A percentile compares a stretch with the other conserved stretches of the same genome.
These are phyloP conservation scores for Phaenicophaeus curvirostris DNA, from an alignment of 2,797 vertebrate genomes.

Conservation along the genomic window DNA sequence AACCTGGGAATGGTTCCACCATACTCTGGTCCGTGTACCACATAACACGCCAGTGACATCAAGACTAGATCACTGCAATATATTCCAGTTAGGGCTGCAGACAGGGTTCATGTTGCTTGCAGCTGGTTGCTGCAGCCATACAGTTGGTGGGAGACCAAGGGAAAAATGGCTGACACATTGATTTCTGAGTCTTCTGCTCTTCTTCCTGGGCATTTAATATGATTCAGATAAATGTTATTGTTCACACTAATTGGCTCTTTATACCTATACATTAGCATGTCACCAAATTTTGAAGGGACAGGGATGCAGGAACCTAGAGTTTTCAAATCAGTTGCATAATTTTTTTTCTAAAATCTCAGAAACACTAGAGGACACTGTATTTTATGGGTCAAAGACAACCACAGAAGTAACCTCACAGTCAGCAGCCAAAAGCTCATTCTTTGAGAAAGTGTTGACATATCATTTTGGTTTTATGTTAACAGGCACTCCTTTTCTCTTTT, in stretches of 20 bases:
- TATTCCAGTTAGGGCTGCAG: background rate
- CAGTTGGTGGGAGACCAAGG: background rate
- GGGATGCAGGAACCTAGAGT: background rate
- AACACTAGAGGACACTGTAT: background rate
- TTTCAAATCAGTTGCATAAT: background rate
- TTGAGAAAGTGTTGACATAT: background rate
- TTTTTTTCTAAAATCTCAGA: background rate
- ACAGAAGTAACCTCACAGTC: background rate
- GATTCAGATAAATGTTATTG: background rate
- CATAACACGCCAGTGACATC: accelerated
- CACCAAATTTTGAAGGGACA: background rate
- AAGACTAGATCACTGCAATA: background rate
- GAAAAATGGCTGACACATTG: background rate
- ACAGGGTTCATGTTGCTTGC: background rate
- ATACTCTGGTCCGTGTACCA: accelerated
- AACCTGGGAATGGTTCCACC: background rate
- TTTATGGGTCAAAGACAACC: background rate
- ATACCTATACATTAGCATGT: background rate
- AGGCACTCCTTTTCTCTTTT: background rate
- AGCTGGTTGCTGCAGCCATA: background rate
- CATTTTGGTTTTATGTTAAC: background rate
- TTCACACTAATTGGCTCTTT: background rate
- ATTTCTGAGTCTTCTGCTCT: background rate
- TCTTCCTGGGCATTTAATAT: background rate
- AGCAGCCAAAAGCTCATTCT: background rate